Evolutionary conservation across 2,888 invertebrate species (phyloP).

Genomic region (Odontomyia ornata): DNA sequence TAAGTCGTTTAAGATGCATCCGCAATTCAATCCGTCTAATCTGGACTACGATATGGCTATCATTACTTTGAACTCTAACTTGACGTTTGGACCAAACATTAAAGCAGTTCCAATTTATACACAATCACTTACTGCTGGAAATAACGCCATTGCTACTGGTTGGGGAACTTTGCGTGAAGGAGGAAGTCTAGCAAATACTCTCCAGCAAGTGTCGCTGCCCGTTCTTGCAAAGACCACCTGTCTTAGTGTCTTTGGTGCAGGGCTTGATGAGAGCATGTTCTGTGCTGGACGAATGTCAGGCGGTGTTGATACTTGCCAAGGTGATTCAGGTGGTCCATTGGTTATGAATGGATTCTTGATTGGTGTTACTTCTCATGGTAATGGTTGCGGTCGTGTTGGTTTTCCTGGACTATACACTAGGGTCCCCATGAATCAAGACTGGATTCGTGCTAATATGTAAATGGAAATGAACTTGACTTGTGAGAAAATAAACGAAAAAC

Average conservation of each 20-base stretch:
- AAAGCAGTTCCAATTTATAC: slow-evolving; percentile 54
- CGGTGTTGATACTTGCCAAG: slow-evolving; percentile 19
- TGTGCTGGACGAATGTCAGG: slow-evolving; percentile 6
- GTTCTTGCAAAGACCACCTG: not conserved
- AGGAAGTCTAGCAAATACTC: not conserved
- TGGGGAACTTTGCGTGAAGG: slow-evolving; percentile 20
- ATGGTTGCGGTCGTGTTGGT: not conserved
- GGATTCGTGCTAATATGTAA: slow-evolving; percentile 20
- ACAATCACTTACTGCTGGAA: not conserved
- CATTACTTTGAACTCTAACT: slow-evolving; percentile 54
- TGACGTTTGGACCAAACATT: slow-evolving; percentile 54
- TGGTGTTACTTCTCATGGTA: slow-evolving; percentile 30
- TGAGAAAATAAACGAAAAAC: too few species aligned
- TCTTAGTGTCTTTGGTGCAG: not conserved
- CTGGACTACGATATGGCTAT: slow-evolving; percentile 61
- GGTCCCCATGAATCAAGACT: not conserved
- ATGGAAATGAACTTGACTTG: too few species aligned
- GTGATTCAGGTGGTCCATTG: slow-evolving; percentile 38
- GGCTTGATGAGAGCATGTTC: not conserved
- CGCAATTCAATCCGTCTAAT: slow-evolving; percentile 58
- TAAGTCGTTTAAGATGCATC: slow-evolving; percentile 58
- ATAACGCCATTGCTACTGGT: not conserved
- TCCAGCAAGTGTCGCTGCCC: not conserved
- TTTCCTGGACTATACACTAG: slow-evolving; percentile 28
- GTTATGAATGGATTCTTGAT: not conserved